Percentiles rank a stretch among this genome's conserved stretches.
Evolutionary conservation across 2,888 invertebrate species (phyloP).

Genomic region (Rambutsinella grinnellia): DNA sequence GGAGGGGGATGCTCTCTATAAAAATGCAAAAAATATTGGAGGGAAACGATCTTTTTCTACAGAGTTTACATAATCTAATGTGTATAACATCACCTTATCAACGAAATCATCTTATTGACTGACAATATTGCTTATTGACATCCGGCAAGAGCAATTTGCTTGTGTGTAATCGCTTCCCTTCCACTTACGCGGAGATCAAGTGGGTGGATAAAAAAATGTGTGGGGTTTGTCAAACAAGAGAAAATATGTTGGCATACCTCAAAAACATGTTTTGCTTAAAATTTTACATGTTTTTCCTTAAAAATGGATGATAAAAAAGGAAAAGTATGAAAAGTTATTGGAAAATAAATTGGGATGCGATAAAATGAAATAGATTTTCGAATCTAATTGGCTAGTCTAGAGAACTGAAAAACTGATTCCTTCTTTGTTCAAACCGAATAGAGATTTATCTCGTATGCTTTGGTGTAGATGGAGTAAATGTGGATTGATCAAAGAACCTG

Average conservation of each 20-base stretch:
- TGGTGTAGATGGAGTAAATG: too few relatives aligned
- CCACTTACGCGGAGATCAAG: conserved; percentile 5
- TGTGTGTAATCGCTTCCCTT: conserved; percentile 13
- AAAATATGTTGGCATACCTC: conserved; percentile 28
- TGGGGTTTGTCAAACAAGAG: conserved; percentile 30
- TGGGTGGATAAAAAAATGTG: conserved; percentile 5
- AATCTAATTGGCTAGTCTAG: too few relatives aligned
- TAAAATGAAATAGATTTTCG: too few relatives aligned
- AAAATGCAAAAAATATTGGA: conserved; percentile 16
- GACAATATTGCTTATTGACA: conserved; percentile 57
- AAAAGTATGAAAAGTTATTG: too few relatives aligned
- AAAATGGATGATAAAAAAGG: too few relatives aligned
- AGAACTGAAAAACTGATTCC: too few relatives aligned
- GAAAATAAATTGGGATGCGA: too few relatives aligned
- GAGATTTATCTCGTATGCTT: too few relatives aligned
- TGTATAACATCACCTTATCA: conserved; percentile 53
- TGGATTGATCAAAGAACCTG: too few relatives aligned
- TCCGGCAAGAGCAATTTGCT: conserved; percentile 33
- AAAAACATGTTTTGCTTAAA: too few relatives aligned
- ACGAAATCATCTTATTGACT: conserved; percentile 54
- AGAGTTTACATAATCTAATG: conserved; percentile 48
- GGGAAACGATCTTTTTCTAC: conserved; percentile 20
- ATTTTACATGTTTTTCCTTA: too few relatives aligned
- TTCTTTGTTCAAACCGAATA: too few relatives aligned
- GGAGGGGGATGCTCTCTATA: conserved; percentile 48